These are phyloP conservation scores for Listronotus bonariensis DNA, from an alignment of 1,140 invertebrate species.

Conservation along the genomic window DNA sequence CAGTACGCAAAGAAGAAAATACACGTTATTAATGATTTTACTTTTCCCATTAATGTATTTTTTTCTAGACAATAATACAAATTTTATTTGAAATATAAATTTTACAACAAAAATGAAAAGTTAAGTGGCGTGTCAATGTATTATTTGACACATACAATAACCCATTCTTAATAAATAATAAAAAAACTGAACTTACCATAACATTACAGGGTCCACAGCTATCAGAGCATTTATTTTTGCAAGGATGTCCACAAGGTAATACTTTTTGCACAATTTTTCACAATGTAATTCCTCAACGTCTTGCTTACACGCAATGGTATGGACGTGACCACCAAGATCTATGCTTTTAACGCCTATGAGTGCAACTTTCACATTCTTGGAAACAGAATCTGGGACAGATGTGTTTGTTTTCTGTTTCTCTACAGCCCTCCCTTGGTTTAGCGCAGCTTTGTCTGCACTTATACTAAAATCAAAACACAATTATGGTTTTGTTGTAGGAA, in stretches of 20 bases:
- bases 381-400: slow-evolving; percentile 58
- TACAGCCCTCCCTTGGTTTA: slow-evolving; percentile 55
- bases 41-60: no score
- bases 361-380: slow-evolving; percentile 60
- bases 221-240: slow-evolving; percentile 57
- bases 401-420: slow-evolving; percentile 51
- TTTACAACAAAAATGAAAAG: no score
- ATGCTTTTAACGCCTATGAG: slow-evolving; percentile 57
- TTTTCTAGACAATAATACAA: no score
- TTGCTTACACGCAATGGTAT: slow-evolving; percentile 52
- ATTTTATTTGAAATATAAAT: no score
- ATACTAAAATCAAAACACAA: slow-evolving; percentile 55
- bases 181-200: slow-evolving; percentile 55
- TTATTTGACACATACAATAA: no score
- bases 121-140: no score
- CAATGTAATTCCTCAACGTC: slow-evolving; percentile 55
- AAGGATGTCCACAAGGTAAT: slow-evolving; percentile 59
- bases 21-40: no score
- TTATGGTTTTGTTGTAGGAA: neutral
- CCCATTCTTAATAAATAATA: no score
- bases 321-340: slow-evolving; percentile 57
- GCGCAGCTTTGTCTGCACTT: slow-evolving; percentile 58
- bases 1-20: no score
- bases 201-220: slow-evolving; percentile 56
- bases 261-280: slow-evolving; percentile 55